Conservation (phyloP, 2,888 invertebrate species). For the Melitaea athalia region DNA sequence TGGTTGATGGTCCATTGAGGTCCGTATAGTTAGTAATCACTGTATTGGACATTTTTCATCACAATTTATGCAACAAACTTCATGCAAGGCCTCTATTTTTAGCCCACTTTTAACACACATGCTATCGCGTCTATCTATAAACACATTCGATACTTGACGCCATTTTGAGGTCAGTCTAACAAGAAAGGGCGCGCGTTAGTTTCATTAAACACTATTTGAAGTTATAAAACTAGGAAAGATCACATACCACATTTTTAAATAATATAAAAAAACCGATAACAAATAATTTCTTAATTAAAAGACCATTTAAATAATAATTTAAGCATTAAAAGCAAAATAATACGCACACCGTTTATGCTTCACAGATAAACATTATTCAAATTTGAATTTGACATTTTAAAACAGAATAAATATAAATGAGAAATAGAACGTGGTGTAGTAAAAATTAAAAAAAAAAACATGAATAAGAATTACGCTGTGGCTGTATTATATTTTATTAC, state of each 20-base stretch:
- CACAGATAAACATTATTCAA: conserved; percentile 16
- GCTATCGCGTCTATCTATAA: conserved; percentile 74
- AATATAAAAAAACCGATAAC: neutral
- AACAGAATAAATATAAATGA: conserved; percentile 8
- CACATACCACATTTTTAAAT: neutral
- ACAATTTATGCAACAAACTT: conserved; percentile 59
- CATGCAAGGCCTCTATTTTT: conserved; percentile 72
- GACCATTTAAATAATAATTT: conserved; percentile 12
- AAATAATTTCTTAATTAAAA: neutral
- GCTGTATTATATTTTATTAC: too few species aligned
- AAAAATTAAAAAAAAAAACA: neutral
- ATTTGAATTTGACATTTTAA: neutral
- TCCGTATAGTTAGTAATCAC: conserved; percentile 80
- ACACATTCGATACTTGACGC: conserved; percentile 63
- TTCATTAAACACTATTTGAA: neutral
- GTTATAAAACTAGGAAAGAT: neutral
- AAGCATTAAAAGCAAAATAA: conserved; percentile 22
- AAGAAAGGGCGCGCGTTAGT: conserved; percentile 31
- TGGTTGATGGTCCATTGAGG: conserved; percentile 76
- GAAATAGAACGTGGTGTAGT: neutral
- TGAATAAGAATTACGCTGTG: too few species aligned
- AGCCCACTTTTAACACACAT: conserved; percentile 65
- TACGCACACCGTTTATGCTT: conserved; percentile 26
- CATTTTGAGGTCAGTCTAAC: conserved; percentile 67
- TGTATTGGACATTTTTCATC: conserved; percentile 79